Evolutionary conservation across 2,113 vertebrate species (phyloP), one percentile per base, ranked within the genome.

Genomic region (Junco hyemalis): DNA sequence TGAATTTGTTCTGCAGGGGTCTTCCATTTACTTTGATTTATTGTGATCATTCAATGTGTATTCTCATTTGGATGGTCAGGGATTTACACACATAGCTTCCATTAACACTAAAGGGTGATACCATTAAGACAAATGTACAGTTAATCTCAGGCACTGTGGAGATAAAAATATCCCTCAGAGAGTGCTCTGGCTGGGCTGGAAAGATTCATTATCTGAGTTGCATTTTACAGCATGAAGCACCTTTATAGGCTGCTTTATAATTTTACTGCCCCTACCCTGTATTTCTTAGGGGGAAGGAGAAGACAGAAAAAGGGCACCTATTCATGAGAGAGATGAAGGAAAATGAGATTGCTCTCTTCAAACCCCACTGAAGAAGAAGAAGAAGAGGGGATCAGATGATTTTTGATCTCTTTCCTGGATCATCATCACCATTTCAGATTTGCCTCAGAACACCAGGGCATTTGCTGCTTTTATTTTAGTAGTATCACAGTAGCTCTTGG

Each of bases 1-100:
- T 81, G 82, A 94, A 95, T 93, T 88, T 90, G 44, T 69, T 81
- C 84, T 79, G 83, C 83, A 91, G 84, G 77, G 86, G 92, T 96
- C 94, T 93, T 96, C 83, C 92, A 88, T 93, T 96, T 96, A 81
- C 68, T 96, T 93, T 97, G 94, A 97, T 97, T 96, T 93, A 96
- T 93, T 92, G 92, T 83, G 51, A 81, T 92, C 80, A 71, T 92
- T 95, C 92, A 74, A 65, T 69, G 28, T 26, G 42, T 94, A 92
- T 94, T 94, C 94, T 96, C 88, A 88, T 97, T 96, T 95, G 85
- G 88, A 92, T 95, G 81, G 77, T 93, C 88, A 61, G 90, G 93
- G 96, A 96, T 97, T 96, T 96, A 94, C 95, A 92, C 92, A 80
- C 92, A 95, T 93, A 97, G 28, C 92, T 93, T 92, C 94, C 94